Conservation (phyloP, 2,797 vertebrate genomes). For the Danio choprae region DNA sequence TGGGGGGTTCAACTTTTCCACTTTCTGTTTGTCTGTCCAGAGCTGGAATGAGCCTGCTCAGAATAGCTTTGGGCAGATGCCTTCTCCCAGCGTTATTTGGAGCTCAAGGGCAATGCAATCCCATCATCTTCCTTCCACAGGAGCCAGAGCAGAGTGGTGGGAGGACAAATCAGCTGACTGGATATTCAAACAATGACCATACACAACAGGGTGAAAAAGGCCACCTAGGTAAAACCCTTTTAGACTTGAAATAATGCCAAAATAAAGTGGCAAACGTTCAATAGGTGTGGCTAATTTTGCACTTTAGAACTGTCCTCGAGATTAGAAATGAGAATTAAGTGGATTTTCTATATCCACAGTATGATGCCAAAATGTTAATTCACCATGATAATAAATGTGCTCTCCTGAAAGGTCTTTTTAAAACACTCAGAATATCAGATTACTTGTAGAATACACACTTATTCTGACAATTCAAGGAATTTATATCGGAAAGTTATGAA, state of each 20-base stretch:
- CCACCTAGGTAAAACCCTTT: constrained; percentile 1
- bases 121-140: constrained; percentile 61
- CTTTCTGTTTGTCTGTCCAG: constrained; percentile 58
- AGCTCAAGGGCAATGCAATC: constrained; percentile 80
- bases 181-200: constrained; percentile 30
- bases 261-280: not conserved
- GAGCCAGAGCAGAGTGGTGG: constrained; percentile 44
- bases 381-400: not conserved
- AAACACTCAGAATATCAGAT: not conserved
- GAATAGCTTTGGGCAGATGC: constrained; percentile 83
- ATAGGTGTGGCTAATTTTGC: not conserved
- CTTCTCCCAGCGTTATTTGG: constrained; percentile 80
- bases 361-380: not conserved
- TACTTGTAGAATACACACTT: not conserved
- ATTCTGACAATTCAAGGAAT: not conserved
- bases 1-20: constrained; percentile 5
- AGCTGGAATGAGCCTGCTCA: constrained; percentile 78
- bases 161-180: constrained; percentile 49
- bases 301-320: not conserved
- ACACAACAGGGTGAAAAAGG: constrained; percentile 35
- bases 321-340: not conserved
- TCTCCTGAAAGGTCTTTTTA: not conserved
- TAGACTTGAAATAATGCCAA: not conserved
- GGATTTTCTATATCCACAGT: not conserved
- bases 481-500: not conserved